These are phyloP conservation scores for Aphelenchoides avenae DNA, from an alignment of 1,140 invertebrate genomes.

Conservation along the genomic window DNA sequence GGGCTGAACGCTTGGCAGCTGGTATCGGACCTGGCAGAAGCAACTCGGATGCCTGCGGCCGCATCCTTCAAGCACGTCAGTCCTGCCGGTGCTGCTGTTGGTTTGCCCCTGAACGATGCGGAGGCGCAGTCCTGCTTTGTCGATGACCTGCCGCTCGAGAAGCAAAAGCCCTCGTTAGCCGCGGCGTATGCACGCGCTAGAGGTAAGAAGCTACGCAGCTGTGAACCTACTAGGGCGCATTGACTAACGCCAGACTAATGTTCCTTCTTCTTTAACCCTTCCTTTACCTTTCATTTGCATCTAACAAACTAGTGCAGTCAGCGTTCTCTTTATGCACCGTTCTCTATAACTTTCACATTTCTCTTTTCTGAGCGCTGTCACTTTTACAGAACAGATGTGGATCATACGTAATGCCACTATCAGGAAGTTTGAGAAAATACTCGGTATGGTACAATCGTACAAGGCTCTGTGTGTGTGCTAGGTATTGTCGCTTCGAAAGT, in stretches of 20 bases:
- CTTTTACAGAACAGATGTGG: too few species aligned
- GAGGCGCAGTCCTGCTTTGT: slow-evolving; percentile 88
- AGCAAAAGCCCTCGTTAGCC: slow-evolving; percentile 71
- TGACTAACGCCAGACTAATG: too few species aligned
- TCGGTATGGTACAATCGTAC: too few species aligned
- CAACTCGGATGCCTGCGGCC: slow-evolving; percentile 78
- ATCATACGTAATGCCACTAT: too few species aligned
- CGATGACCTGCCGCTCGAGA: slow-evolving; percentile 69
- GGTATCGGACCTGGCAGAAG: slow-evolving; percentile 78
- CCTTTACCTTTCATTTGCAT: too few species aligned
- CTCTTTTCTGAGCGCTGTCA: slow-evolving; percentile 20
- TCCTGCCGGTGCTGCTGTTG: slow-evolving; percentile 76
- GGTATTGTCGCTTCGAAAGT: too few species aligned
- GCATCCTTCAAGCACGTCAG: slow-evolving; percentile 79
- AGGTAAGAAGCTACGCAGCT: slow-evolving; percentile 57
- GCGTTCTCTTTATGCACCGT: too few species aligned
- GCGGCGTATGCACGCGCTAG: slow-evolving; percentile 88
- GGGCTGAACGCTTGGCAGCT: slow-evolving; percentile 94
- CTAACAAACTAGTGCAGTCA: too few species aligned
- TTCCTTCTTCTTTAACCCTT: too few species aligned
- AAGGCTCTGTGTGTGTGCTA: too few species aligned
- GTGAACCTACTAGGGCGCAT: neutral
- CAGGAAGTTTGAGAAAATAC: too few species aligned
- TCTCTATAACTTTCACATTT: too few species aligned
- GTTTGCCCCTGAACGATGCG: slow-evolving; percentile 69